Percentiles rank a stretch among this genome's conserved stretches.
Evolutionary conservation across 2,888 invertebrate species (phyloP).

Genomic region (Ditula angustiorana): DNA sequence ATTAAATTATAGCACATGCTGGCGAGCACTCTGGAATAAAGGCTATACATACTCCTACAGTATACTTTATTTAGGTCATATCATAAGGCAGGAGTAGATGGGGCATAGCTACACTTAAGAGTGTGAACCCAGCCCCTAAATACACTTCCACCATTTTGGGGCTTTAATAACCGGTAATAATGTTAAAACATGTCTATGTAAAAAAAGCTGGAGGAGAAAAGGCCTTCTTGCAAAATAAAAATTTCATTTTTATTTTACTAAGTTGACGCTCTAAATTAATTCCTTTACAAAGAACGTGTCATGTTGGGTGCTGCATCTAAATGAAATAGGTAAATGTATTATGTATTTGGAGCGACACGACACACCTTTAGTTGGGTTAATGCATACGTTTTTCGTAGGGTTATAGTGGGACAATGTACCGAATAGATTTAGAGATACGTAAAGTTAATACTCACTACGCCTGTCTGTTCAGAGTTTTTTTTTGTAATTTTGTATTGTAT

Average conservation of each 20-base stretch:
- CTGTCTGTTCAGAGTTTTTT: too few relatives aligned
- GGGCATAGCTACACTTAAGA: too few relatives aligned
- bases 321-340: constrained; percentile 17
- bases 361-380: background rate
- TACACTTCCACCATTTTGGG: too few relatives aligned
- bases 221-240: too few relatives aligned
- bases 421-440: background rate
- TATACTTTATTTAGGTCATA: background rate
- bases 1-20: constrained; percentile 30
- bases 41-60: background rate
- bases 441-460: too few relatives aligned
- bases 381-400: background rate
- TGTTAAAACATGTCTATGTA: too few relatives aligned
- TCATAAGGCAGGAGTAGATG: background rate
- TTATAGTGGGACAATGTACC: background rate
- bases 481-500: too few relatives aligned
- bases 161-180: too few relatives aligned
- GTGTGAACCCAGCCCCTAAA: too few relatives aligned
- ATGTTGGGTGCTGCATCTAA: constrained; percentile 11
- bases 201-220: too few relatives aligned
- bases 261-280: too few relatives aligned
- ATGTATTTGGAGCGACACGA: constrained; percentile 14
- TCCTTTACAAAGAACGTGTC: constrained; percentile 10
- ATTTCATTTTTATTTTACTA: too few relatives aligned
- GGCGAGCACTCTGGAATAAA: constrained; percentile 21